These are phyloP conservation scores for Alviniconcha strummeri DNA, from an alignment of 2,888 invertebrate species.

Conservation along the genomic window DNA sequence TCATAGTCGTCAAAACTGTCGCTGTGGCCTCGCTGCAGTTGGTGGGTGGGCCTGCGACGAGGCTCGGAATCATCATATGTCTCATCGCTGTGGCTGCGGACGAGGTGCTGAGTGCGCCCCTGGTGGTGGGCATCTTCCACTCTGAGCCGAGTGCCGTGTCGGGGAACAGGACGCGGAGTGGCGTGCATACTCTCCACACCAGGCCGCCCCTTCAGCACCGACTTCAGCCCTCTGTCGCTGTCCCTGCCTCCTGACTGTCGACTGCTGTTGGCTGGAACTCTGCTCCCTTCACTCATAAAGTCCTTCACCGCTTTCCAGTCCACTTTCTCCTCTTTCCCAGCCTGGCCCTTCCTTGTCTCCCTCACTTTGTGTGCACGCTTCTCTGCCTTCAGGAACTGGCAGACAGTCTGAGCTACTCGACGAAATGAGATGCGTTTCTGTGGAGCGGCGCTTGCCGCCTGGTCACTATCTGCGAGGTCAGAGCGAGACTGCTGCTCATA, in stretches of 20 bases:
- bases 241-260: neutral
- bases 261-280: no score
- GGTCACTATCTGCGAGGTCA: slow-evolving; percentile 6
- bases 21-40: neutral
- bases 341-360: neutral
- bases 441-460: neutral
- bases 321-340: slow-evolving; percentile 4
- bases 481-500: slow-evolving; percentile 21
- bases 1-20: slow-evolving; percentile 21
- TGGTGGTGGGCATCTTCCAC: slow-evolving; percentile 20
- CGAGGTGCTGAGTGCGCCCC: neutral
- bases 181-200: neutral
- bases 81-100: slow-evolving; percentile 11
- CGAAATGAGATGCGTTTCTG: slow-evolving; percentile 26
- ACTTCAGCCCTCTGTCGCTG: slow-evolving; percentile 6
- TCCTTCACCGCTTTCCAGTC: slow-evolving; percentile 18
- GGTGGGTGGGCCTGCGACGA: neutral
- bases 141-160: slow-evolving; percentile 21
- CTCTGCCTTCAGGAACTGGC: slow-evolving; percentile 4
- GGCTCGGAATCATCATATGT: slow-evolving; percentile 10
- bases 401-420: slow-evolving; percentile 17
- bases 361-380: slow-evolving; percentile 7
- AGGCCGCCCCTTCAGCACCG: slow-evolving; percentile 5
- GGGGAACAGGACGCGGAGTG: neutral
- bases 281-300: neutral